Evolutionary conservation across 2,888 invertebrate genomes (phyloP), one percentile per base, ranked within the genome.

Genomic region (Synergus umbraculus): DNA sequence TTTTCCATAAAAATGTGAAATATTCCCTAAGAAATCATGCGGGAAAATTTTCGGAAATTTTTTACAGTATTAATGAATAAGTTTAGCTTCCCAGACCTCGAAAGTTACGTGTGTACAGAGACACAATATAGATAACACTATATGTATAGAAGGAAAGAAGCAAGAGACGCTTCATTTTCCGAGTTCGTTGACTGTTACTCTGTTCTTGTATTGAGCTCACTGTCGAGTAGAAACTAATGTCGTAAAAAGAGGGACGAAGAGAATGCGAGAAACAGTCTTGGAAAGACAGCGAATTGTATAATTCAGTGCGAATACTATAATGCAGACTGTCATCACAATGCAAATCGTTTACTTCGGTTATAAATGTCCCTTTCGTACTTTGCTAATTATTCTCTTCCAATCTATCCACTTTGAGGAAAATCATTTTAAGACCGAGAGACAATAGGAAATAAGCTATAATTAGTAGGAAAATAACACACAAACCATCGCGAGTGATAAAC

Each of bases 151-250:
- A 81, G 78, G 82, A 85, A 84, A 85, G 83, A 83, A 82, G 76
- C 82, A 82, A 83, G 79, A 83, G 84, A 80, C 81, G 82, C 83
- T 81, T 81, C 82, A 81, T 82, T 84, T 85, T 76, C 82, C 79
- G 84, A 85, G 87, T 87, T 87, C 86, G 83, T 85, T 85, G 87
- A 85, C 86, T 85, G 86, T 84, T 76, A 76, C 60, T 76, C 49
- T 76, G 79, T 78, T 82, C 82, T 79, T 76, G 81, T 77, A 46
- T 80, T 79, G 78, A 79, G 79, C 82, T 82, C 80, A 78, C 64
- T 79, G 78, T 82, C 78, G 80, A 77, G 66, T 79, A 77, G 64
- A 81, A 78, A 76, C 77, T 76, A 79, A 79, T 80, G 81, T 79
- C 81, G 80, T 83, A 82, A 85, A 84, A 79, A 78, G 77, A 73